A percentile compares a stretch with the other conserved stretches of the same genome.
These are phyloP conservation scores for Sebastes taczanowskii DNA, from an alignment of 2,797 vertebrate species.

Conservation along the genomic window DNA sequence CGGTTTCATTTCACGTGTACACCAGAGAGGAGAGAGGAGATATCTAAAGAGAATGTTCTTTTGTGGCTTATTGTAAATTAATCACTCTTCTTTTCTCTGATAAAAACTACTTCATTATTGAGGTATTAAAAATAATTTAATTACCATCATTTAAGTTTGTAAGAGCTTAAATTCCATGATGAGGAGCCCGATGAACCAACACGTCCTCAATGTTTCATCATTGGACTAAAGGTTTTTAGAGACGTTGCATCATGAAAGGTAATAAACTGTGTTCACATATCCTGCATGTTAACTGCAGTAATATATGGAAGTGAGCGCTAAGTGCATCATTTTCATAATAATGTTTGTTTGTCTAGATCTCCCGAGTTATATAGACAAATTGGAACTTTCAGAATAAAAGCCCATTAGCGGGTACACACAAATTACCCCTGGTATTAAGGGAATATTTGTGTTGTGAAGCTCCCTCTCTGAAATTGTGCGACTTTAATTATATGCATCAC, in stretches of 20 bases:
- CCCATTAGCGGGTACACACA: background rate
- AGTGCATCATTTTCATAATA: background rate
- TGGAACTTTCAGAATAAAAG: background rate
- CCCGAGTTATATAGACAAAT: background rate
- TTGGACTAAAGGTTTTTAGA: background rate
- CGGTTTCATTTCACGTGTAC: background rate
- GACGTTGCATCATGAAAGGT: background rate
- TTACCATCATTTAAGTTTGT: background rate
- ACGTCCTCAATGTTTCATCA: background rate
- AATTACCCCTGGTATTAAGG: background rate
- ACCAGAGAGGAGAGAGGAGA: background rate
- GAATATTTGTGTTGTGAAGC: background rate
- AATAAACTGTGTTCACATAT: background rate
- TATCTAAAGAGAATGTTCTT: background rate
- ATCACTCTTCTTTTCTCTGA: background rate
- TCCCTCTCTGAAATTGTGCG: background rate
- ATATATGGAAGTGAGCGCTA: background rate
- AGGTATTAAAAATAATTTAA: background rate
- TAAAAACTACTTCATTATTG: background rate
- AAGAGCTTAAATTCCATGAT: background rate
- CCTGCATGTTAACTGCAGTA: background rate
- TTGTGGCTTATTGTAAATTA: background rate
- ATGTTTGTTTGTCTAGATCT: background rate
- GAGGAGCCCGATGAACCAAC: background rate
- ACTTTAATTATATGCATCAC: conserved; percentile 2